Evolutionary conservation across 2,888 invertebrate genomes (phyloP).

Genomic region (Dorcus hopei): DNA sequence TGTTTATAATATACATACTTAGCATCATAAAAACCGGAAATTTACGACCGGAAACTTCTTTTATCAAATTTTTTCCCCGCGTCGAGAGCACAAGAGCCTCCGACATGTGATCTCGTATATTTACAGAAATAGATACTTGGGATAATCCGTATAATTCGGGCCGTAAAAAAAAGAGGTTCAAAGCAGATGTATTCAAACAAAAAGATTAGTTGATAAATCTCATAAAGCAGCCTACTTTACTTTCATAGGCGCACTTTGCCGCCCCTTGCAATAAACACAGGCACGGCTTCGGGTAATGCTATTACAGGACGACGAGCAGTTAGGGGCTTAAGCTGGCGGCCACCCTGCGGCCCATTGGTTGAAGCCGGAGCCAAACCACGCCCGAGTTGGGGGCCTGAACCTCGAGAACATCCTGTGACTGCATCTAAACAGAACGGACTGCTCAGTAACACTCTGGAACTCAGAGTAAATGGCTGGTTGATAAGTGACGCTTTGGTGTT

Average conservation of each 20-base stretch:
- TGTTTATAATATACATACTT: no score
- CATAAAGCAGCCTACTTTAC: constrained; percentile 37
- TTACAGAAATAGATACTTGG: background rate
- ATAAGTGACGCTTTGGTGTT: constrained; percentile 2
- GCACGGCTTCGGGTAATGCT: constrained; percentile 16
- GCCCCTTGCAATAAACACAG: constrained; percentile 27
- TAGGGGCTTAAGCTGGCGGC: constrained; percentile 20
- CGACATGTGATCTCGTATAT: background rate
- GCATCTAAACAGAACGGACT: constrained; percentile 12
- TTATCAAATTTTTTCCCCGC: no score
- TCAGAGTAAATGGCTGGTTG: constrained; percentile 5
- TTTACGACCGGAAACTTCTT: no score
- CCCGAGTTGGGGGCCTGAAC: constrained; percentile 16
- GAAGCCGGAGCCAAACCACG: constrained; percentile 14
- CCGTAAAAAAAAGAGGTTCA: constrained; percentile 3
- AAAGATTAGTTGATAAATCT: constrained; percentile 40
- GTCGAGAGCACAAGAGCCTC: background rate
- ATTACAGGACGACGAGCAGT: constrained; percentile 23
- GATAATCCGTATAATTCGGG: background rate
- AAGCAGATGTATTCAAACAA: constrained; percentile 24
- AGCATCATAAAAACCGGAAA: no score
- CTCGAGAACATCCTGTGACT: constrained; percentile 15
- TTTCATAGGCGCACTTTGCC: constrained; percentile 35
- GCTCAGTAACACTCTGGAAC: constrained; percentile 20
- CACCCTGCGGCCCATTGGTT: constrained; percentile 19